Conservation (phyloP, 1,140 invertebrate species). For the Dysdera silvatica region DNA sequence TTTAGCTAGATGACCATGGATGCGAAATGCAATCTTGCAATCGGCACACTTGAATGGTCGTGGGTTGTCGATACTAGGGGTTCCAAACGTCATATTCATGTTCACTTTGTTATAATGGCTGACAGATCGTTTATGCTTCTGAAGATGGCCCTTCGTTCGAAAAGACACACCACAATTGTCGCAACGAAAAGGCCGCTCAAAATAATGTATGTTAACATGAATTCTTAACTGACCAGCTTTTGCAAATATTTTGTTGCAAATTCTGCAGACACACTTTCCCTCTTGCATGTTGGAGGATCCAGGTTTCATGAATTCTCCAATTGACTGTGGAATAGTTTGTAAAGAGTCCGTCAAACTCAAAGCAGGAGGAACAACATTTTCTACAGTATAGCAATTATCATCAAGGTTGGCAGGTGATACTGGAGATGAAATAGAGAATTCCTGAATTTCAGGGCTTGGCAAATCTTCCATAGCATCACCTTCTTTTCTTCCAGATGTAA, state of each 20-base stretch:
- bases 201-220: constrained; percentile 92
- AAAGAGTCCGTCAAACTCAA: no score
- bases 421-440: constrained; percentile 11
- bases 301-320: constrained; percentile 20
- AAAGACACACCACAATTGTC: constrained; percentile 85
- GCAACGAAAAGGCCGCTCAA: constrained; percentile 84
- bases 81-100: constrained; percentile 77
- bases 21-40: constrained; percentile 91
- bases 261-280: constrained; percentile 69
- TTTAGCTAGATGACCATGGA: constrained; percentile 91
- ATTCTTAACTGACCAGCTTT: constrained; percentile 80
- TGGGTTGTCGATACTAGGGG: constrained; percentile 76
- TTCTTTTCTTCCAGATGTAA: constrained; percentile 2
- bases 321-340: no score
- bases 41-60: constrained; percentile 89
- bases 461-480: constrained; percentile 13
- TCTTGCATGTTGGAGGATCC: constrained; percentile 45
- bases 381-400: constrained; percentile 9
- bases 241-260: constrained; percentile 84
- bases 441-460: constrained; percentile 20
- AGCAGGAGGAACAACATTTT: constrained; percentile 1
- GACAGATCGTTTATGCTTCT: constrained; percentile 81
- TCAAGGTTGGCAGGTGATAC: constrained; percentile 5
- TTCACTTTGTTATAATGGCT: constrained; percentile 80
- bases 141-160: constrained; percentile 79